Base-by-base conservation (phyloP, 2,888 invertebrate species). In the Parochlus steinenii region DNA sequence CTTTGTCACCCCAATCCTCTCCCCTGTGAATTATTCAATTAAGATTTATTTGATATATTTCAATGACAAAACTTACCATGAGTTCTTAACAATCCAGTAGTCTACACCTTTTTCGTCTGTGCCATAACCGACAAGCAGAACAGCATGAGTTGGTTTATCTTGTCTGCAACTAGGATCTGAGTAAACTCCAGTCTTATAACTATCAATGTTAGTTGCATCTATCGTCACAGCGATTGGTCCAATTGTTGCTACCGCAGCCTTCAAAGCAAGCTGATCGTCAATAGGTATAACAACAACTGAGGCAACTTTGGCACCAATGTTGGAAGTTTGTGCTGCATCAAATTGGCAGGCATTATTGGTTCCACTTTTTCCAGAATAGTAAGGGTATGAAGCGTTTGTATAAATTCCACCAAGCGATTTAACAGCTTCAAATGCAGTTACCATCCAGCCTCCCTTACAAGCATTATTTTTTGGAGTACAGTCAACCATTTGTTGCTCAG, bases 401-500 rank as follows among this genome's bases (percentile, higher is more conserved):
- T 85, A 81, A 45, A 93, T 67, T 41, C 83, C 83, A 34, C 64
- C 64, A 50, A 74, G 73, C 38, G 69, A 68, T 49, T 69, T 72
- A 45, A 86, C 67, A 55, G 85, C 86, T 47, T 71, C 64, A 63
- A 85, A 86, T 36, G 83, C 85, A 47, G 73, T 64, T 59, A 83
- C 80, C 50, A 69, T 67, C 22, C 72, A 54, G 42, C 89, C 89
- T 15, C 85, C 85, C 45, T 74, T 71, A 60, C 90, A 90, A 22
- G 86, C 86, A 48, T 79, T 71, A 61, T 86, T 86, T 17, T 79
- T 82, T 22, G 6, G 10, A 32, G 7, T 83, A 81, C 90, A 92
- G 60, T 92, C 89, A 37, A 92, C 66, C 39, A 92, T 62, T 58
- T 87, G 85, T 62, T 92, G 89, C 55, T 89, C 89, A 40, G 86